Base-by-base conservation (phyloP, 1,140 invertebrate species). In the Schlechtendalia chinensis region DNA sequence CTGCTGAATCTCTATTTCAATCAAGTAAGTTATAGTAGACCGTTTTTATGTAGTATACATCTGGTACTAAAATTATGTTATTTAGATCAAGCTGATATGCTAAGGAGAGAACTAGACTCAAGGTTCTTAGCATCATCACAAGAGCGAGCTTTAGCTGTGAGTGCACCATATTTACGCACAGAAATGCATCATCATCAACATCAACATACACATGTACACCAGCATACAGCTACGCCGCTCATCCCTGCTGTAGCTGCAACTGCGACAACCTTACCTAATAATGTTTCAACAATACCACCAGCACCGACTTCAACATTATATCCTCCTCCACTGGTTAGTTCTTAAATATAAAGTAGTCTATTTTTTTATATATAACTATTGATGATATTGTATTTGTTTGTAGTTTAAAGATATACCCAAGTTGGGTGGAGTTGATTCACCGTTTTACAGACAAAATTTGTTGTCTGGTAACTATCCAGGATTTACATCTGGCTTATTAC, bases 101-200 rank as follows among this genome's bases (percentile, higher is more conserved):
- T 98, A 81, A 90, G 95, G 81, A 91, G 95, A 84, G 96, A 98
- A 86, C 87, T 98, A 83, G 96, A 97, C 88, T 94, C 90, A 83
- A 89, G 96, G 83, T 96, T 97, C 87, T 88, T 98, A 83, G 92
- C 91, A 16, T 79, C 75, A 61, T 91, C 91, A 8, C 91, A 92
- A 84, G 91, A 93, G 83, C 87, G 91, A 80, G 88, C 88, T 32
- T 86, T 88, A 56, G 88, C 88, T 47, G 79, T 53, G 75, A 65
- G 77, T 86, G 88, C 83, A 77, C 86, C 86, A 59, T 82, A 80
- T 45, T 87, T 93, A 83, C 89, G 94, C 82, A 93, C 92, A 16
- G 93, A 95, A 86, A 91, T 95, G 90, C 94, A 95, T 86, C 94
- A 95, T 87, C 94, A 95, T 88, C 93, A 95, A 85, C 93, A 95